Percentiles rank a stretch among this genome's conserved stretches.
These are phyloP conservation scores for Drosophila pallidifrons DNA, from an alignment of 1,140 invertebrate genomes.

Conservation along the genomic window DNA sequence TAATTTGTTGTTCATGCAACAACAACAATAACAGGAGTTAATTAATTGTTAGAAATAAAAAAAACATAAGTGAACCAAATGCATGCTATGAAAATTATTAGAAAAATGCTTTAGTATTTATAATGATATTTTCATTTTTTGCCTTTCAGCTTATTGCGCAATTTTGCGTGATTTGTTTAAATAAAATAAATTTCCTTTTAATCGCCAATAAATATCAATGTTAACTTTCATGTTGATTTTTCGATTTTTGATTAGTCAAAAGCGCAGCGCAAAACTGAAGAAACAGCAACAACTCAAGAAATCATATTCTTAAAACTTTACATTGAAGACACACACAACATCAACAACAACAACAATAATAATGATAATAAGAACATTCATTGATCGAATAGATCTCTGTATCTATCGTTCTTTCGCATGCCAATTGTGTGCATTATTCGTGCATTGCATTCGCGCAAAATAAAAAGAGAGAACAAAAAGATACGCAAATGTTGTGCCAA, in stretches of 20 bases:
- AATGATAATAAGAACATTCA: conserved; percentile 47
- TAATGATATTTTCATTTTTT: conserved; percentile 38
- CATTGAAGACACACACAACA: conserved; percentile 30
- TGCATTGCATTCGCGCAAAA: conserved; percentile 50
- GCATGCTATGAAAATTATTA: conserved; percentile 49
- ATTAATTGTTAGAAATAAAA: conserved; percentile 57
- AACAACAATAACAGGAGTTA: conserved; percentile 59
- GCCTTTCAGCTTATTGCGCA: conserved; percentile 44
- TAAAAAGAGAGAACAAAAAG: conserved; percentile 42
- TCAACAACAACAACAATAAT: conserved; percentile 37
- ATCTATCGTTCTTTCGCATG: conserved; percentile 29
- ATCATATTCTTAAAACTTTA: conserved; percentile 27
- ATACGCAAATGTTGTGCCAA: conserved; percentile 29
- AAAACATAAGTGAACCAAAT: conserved; percentile 5
- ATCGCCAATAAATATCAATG: conserved; percentile 34
- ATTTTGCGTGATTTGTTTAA: conserved; percentile 38
- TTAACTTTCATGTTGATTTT: conserved; percentile 22
- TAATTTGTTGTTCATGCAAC: conserved; percentile 73
- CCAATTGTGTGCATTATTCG: conserved; percentile 33
- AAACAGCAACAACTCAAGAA: conserved; percentile 42
- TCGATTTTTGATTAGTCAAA: conserved; percentile 26
- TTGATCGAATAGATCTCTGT: conserved; percentile 16
- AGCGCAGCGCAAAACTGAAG: conserved; percentile 32
- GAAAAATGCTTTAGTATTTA: conserved; percentile 23
- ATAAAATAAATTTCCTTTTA: conserved; percentile 20